A percentile compares a stretch with the other conserved stretches of the same genome.
Evolutionary conservation across 2,113 vertebrate species (phyloP).

Genomic region (Percopsis transmontana): DNA sequence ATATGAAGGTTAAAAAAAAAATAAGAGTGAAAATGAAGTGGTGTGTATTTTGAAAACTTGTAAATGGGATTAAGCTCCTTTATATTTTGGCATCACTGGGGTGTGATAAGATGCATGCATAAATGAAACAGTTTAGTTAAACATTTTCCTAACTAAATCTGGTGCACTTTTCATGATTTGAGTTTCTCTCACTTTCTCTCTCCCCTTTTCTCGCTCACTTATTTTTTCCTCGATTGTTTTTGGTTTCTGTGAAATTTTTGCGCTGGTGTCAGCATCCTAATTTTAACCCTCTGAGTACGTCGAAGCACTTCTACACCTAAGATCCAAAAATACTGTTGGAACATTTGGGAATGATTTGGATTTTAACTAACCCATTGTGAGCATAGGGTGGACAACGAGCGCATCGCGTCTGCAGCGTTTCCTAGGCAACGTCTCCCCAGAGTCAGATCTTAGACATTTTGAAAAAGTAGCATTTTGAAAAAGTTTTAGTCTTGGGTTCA

Average conservation of each 20-base stretch:
- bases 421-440: conserved; percentile 14
- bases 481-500: conserved; percentile 15
- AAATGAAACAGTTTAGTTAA: conserved; percentile 92
- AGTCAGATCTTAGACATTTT: conserved; percentile 34
- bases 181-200: conserved; percentile 34
- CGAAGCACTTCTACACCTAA: conserved; percentile 90
- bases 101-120: conserved; percentile 97
- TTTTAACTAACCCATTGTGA: conserved; percentile 50
- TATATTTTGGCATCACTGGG: conserved; percentile 82
- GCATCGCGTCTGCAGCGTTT: conserved; percentile 23
- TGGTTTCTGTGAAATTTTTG: conserved; percentile 74
- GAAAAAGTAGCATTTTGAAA: conserved; percentile 20
- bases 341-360: conserved; percentile 47
- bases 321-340: conserved; percentile 73
- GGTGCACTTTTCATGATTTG: conserved; percentile 83
- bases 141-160: conserved; percentile 90
- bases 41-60: conserved; percentile 94
- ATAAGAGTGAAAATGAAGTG: conserved; percentile 83
- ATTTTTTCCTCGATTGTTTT: conserved; percentile 37
- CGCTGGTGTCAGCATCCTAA: conserved; percentile 87
- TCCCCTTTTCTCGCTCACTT: conserved; percentile 38
- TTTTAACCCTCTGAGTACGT: conserved; percentile 99
- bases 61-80: conserved; percentile 91
- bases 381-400: conserved; percentile 32
- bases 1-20: conserved; percentile 86